Conservation (phyloP, 1,140 invertebrate species). For the Ceratina calcarata region DNA sequence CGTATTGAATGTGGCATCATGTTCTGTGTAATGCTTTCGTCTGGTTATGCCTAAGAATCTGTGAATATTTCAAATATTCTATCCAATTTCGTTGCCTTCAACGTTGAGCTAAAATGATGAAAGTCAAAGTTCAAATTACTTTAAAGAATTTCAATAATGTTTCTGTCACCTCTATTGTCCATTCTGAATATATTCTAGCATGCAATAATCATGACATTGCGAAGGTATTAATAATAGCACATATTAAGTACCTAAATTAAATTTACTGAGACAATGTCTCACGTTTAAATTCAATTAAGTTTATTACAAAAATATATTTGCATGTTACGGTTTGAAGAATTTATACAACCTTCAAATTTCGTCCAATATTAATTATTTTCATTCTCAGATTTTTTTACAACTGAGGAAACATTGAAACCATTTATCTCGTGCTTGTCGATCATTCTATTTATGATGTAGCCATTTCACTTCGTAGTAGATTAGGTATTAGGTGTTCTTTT, state of each 20-base stretch:
- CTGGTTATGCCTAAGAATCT: conserved; percentile 59
- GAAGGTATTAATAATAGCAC: conserved; percentile 27
- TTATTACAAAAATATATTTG: conserved; percentile 24
- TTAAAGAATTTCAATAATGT: not conserved
- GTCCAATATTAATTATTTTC: conserved; percentile 29
- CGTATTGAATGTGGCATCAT: conserved; percentile 77
- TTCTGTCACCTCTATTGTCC: not conserved
- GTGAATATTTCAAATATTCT: conserved; percentile 14
- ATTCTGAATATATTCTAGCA: conserved; percentile 32
- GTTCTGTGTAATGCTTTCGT: conserved; percentile 74
- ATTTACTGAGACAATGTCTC: not conserved
- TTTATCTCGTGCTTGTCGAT: conserved; percentile 47
- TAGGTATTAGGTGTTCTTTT: conserved; percentile 58
- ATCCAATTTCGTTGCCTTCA: not conserved
- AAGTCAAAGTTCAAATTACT: not conserved
- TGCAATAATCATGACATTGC: conserved; percentile 30
- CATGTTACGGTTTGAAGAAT: conserved; percentile 41
- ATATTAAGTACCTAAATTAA: conserved; percentile 43
- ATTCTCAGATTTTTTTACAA: conserved; percentile 25
- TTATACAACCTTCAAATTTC: conserved; percentile 15
- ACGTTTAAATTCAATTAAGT: not conserved
- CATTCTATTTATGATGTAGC: conserved; percentile 37
- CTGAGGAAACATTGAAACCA: conserved; percentile 23
- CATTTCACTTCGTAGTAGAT: conserved; percentile 53
- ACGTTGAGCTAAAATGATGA: not conserved